Percentiles rank a stretch among this genome's conserved stretches.
These are phyloP conservation scores for Grammomys surdaster DNA, from an alignment of 2,113 vertebrate genomes.

Conservation along the genomic window DNA sequence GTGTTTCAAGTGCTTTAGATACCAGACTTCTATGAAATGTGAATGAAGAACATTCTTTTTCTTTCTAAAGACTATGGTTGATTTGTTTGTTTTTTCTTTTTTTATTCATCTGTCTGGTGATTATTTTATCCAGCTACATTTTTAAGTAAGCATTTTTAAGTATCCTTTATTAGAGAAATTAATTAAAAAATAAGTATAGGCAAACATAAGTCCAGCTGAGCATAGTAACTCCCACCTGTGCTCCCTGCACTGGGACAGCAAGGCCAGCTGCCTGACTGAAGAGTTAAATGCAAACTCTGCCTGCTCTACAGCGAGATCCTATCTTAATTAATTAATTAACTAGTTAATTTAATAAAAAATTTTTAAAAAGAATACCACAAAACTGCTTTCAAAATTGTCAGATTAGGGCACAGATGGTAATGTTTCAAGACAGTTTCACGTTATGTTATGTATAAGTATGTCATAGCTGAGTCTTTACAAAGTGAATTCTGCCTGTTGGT, in stretches of 20 bases:
- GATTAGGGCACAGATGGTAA: background rate
- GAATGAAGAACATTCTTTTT: background rate
- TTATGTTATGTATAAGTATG: background rate
- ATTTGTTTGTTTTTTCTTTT: background rate
- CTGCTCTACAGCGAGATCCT: background rate
- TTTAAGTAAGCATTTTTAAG: constrained; percentile 42
- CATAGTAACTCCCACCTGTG: fast-evolving
- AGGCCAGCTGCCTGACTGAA: background rate
- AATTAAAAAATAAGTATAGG: background rate
- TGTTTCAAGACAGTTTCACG: background rate
- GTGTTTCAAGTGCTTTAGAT: constrained; percentile 51
- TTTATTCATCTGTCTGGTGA: background rate
- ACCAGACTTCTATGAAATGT: background rate
- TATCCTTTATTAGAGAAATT: background rate
- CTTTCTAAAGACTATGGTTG: constrained; percentile 1
- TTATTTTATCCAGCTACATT: background rate
- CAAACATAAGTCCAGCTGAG: background rate
- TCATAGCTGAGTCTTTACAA: background rate
- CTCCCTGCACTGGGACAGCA: too few species aligned
- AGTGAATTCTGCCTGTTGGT: constrained; percentile 46
- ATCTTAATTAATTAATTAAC: too few species aligned
- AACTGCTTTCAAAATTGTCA: constrained; percentile 33
- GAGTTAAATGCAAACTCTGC: background rate
- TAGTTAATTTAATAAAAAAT: background rate
- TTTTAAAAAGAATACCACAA: background rate